Evolutionary conservation across 92 coral and sea anemone genomes (phyloP).

Genomic region (Paramuricea clavata): DNA sequence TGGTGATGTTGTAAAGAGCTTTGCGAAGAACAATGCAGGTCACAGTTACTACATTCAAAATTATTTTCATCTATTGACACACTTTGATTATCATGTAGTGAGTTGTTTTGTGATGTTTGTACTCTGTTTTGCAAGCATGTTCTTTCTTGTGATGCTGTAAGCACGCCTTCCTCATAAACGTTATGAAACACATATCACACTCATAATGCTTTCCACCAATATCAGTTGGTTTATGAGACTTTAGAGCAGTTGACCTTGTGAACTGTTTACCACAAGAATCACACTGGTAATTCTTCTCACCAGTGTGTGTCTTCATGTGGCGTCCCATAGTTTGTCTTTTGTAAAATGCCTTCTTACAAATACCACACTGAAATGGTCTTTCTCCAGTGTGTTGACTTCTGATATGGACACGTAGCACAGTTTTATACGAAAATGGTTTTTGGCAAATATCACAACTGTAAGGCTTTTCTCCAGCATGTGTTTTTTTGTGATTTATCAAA

Average conservation of each 20-base stretch:
- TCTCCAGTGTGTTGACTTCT: slow-evolving; percentile 15
- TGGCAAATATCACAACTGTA: slow-evolving; percentile 10
- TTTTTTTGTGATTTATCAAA: background rate
- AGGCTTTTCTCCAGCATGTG: background rate
- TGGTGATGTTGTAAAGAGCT: too few relatives aligned
- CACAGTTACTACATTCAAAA: too few relatives aligned
- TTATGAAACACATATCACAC: background rate
- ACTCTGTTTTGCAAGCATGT: background rate
- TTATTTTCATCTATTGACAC: background rate
- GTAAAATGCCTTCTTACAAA: slow-evolving; percentile 17
- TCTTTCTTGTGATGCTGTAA: slow-evolving; percentile 1
- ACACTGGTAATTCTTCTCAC: slow-evolving; percentile 2
- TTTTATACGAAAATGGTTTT: background rate
- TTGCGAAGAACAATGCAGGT: too few relatives aligned
- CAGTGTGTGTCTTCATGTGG: background rate
- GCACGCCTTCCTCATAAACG: background rate
- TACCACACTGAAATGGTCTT: background rate
- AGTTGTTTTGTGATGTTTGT: background rate
- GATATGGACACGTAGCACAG: background rate
- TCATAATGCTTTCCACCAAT: background rate
- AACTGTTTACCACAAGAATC: slow-evolving; percentile 1
- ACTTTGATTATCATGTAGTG: background rate
- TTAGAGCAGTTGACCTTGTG: background rate
- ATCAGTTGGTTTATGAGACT: background rate
- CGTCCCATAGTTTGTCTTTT: slow-evolving; percentile 8